These are phyloP conservation scores for Microctonus aethiopoides DNA, from an alignment of 2,888 invertebrate genomes.

Conservation along the genomic window DNA sequence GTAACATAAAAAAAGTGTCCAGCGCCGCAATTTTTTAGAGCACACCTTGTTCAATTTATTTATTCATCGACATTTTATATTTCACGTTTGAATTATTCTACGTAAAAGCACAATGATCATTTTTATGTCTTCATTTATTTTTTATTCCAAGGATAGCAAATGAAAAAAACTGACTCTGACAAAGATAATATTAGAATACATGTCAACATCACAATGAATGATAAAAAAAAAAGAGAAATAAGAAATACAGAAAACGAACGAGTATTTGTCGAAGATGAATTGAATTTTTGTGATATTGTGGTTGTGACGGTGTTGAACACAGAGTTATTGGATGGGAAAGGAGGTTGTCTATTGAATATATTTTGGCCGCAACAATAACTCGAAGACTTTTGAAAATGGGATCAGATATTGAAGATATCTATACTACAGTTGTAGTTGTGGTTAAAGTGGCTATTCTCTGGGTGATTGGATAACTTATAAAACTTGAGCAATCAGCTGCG, in stretches of 20 bases:
- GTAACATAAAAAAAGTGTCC: constrained; percentile 10
- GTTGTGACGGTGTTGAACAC: constrained; percentile 4
- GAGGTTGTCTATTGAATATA: neutral
- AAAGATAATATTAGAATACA: neutral
- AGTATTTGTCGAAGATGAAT: neutral
- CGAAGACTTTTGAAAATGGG: constrained; percentile 10
- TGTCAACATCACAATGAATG: neutral
- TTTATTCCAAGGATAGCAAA: no score
- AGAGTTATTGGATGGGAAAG: constrained; percentile 1
- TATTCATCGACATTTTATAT: neutral
- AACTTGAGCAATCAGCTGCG: constrained; percentile 56
- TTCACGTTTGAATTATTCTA: constrained; percentile 4
- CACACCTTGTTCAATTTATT: neutral
- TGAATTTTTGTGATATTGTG: constrained; percentile 9
- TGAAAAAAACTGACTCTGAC: neutral
- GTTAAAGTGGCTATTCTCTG: constrained; percentile 20
- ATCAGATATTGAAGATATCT: neutral
- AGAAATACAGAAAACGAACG: neutral
- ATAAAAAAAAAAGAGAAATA: neutral
- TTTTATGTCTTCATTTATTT: neutral
- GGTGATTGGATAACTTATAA: constrained; percentile 55
- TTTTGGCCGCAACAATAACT: constrained; percentile 34
- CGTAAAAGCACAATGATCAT: neutral
- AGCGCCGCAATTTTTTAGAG: constrained; percentile 17
- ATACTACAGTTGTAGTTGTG: neutral